Percentiles rank a stretch among this genome's conserved stretches.
Conservation (phyloP, 2,888 invertebrate species). For the Amiota mariae region DNA sequence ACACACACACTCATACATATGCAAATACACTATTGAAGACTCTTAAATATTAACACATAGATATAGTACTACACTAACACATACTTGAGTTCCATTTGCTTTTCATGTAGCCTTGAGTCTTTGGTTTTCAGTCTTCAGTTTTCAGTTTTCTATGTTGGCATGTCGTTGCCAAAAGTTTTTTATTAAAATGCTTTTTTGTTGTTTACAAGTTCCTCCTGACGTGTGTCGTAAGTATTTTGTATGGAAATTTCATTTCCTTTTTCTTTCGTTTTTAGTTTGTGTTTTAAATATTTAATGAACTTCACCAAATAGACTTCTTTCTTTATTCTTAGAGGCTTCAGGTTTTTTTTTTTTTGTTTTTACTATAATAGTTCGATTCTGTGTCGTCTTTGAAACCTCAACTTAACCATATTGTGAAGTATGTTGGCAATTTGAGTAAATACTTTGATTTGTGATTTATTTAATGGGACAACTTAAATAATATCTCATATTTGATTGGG, state of each 20-base stretch:
- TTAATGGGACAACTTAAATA: no score
- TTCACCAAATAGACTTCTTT: no score
- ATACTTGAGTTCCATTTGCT: neutral
- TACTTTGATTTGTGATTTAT: no score
- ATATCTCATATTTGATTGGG: no score
- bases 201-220: conserved; percentile 2
- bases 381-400: no score
- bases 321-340: no score
- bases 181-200: neutral
- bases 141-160: neutral
- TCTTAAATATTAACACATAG: neutral
- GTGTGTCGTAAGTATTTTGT: neutral
- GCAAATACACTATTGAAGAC: conserved; percentile 6
- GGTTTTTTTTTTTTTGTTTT: neutral
- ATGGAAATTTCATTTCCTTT: conserved; percentile 29
- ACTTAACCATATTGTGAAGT: no score
- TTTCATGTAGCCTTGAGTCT: no score
- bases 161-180: conserved; percentile 1
- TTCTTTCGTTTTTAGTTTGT: conserved; percentile 37
- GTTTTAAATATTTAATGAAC: conserved; percentile 59
- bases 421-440: no score
- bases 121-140: no score
- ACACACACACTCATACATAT: conserved; percentile 40
- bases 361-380: neutral
- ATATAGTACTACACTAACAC: neutral